A percentile compares a stretch with the other conserved stretches of the same genome.
Conservation (phyloP, 1,140 invertebrate species). For the Diorhabda sublineata region DNA sequence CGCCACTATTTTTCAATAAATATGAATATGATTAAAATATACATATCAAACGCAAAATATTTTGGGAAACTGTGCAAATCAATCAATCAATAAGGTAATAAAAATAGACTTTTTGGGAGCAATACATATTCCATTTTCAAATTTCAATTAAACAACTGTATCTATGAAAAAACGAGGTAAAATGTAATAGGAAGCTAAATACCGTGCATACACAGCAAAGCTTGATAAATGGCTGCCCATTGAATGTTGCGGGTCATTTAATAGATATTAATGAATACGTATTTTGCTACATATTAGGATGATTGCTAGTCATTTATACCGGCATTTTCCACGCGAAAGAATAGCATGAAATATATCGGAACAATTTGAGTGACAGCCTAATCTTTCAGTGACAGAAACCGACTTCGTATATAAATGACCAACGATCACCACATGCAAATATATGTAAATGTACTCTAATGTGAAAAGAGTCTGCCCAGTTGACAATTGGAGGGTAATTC, state of each 20-base stretch:
- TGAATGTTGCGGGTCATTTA: slow-evolving; percentile 10
- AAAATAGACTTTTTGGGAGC: no score
- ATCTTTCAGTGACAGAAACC: slow-evolving; percentile 37
- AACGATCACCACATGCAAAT: slow-evolving; percentile 38
- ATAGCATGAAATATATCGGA: slow-evolving; percentile 26
- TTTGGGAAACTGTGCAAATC: no score
- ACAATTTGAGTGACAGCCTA: slow-evolving; percentile 37
- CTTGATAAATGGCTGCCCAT: slow-evolving; percentile 3
- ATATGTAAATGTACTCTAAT: slow-evolving; percentile 34
- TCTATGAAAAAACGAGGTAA: no score
- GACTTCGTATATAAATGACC: slow-evolving; percentile 37
- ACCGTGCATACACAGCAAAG: not conserved
- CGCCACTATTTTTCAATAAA: no score
- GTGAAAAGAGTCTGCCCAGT: slow-evolving; percentile 7
- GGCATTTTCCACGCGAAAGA: slow-evolving; percentile 14
- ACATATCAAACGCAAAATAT: no score
- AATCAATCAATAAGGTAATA: no score
- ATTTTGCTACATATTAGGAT: slow-evolving; percentile 12
- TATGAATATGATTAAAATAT: no score
- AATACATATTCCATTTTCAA: no score
- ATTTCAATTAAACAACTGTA: no score
- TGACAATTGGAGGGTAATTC: slow-evolving; percentile 1
- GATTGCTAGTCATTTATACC: slow-evolving; percentile 10
- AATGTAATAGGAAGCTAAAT: not conserved
- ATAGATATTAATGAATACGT: slow-evolving; percentile 11